phyloP scores from a whole-genome alignment of 2,113 vertebrate genomes.

The Ptilonorhynchus violaceus region DNA sequence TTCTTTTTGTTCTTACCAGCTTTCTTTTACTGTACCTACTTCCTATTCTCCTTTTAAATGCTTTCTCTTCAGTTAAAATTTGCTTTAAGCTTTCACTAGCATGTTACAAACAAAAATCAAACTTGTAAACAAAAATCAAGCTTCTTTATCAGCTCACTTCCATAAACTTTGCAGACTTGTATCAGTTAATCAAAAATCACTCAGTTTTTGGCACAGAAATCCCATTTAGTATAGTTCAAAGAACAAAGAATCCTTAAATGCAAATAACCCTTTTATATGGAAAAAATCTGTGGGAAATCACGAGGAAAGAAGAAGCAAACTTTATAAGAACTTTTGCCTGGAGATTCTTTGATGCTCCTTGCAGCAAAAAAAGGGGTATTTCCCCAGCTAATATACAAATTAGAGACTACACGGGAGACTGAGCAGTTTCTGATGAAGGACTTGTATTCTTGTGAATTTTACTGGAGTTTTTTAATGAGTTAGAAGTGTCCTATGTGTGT shows the following conservation, averaged over 20 bases:
- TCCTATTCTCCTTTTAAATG: not conserved
- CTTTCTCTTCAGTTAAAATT: not conserved
- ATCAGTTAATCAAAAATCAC: not conserved
- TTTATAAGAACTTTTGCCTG: not conserved
- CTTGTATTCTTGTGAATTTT: not conserved
- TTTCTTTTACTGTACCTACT: not conserved
- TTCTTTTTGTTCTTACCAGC: not conserved
- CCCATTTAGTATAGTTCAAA: not conserved
- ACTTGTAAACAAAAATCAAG: not conserved
- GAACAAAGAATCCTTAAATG: not conserved
- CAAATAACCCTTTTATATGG: not conserved
- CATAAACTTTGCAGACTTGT: not conserved
- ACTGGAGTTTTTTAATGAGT: not conserved
- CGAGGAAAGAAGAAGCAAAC: not conserved
- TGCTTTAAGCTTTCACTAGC: not conserved
- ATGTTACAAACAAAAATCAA: not conserved
- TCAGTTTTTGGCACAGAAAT: not conserved
- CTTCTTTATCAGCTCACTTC: not conserved
- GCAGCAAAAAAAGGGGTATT: not conserved
- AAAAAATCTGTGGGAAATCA: not conserved
- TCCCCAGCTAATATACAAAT: not conserved
- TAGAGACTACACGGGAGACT: accelerated
- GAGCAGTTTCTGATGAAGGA: not conserved
- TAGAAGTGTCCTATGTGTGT: not conserved
- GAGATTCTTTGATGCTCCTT: not conserved